Evolutionary conservation across 1,140 invertebrate species (phyloP).

Genomic region (Paraescarpia echinospica): DNA sequence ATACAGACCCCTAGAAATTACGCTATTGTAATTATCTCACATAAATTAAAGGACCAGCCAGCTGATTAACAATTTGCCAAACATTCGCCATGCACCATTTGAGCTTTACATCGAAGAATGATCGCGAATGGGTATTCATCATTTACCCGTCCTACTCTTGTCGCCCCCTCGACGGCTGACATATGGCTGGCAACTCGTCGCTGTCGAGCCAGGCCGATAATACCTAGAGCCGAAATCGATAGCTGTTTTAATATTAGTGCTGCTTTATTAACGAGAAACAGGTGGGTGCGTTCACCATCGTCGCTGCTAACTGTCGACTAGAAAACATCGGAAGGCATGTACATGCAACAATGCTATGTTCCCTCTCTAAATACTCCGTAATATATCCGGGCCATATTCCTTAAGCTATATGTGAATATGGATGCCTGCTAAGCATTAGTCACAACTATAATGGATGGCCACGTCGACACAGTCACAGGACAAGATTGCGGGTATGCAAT

Average conservation of each 20-base stretch:
- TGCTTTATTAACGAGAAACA: slow-evolving; percentile 1
- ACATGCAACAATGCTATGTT: neutral
- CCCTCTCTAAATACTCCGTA: neutral
- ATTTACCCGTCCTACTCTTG: neutral
- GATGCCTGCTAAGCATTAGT: neutral
- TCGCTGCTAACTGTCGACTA: neutral
- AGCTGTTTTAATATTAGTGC: neutral
- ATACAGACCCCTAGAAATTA: no score
- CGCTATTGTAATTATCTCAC: no score
- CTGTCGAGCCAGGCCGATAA: neutral
- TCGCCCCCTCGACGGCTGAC: neutral
- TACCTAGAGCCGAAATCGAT: neutral
- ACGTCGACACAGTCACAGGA: neutral
- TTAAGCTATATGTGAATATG: neutral
- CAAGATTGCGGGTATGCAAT: neutral
- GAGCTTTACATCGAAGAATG: neutral
- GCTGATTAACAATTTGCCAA: neutral
- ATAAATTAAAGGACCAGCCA: neutral
- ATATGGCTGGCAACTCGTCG: neutral
- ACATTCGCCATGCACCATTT: neutral
- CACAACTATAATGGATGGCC: neutral
- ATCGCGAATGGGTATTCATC: neutral
- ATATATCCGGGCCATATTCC: neutral
- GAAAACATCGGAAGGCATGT: neutral
- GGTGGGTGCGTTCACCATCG: neutral